phyloP scores from a whole-genome alignment of 1,140 invertebrate species.

The Scaptomyza graminum region DNA sequence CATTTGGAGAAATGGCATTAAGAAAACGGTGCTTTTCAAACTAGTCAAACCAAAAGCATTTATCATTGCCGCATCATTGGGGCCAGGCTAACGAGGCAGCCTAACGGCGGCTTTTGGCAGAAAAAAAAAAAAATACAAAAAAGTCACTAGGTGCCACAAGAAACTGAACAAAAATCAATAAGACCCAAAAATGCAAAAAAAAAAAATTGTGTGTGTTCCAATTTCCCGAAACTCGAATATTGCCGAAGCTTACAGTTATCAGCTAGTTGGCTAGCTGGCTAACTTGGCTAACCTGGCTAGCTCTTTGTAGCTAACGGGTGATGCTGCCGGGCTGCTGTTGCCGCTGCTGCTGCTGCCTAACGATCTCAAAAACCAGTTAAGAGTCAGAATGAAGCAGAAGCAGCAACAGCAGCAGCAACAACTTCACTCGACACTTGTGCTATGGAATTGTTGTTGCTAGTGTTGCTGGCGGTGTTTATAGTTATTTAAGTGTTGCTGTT shows the following conservation, averaged over 20 bases:
- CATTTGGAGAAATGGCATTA: conserved; percentile 6
- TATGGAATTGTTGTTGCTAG: conserved; percentile 30
- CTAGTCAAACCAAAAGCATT: conserved; percentile 18
- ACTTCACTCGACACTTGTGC: conserved; percentile 31
- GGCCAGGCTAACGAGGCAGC: conserved; percentile 41
- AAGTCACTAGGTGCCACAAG: conserved; percentile 14
- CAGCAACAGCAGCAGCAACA: conserved; percentile 5
- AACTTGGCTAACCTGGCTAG: background rate
- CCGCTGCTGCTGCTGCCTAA: conserved; percentile 36
- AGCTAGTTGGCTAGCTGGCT: conserved; percentile 16
- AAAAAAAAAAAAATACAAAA: conserved; percentile 15
- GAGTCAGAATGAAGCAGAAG: conserved; percentile 31
- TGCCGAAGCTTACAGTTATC: conserved; percentile 52
- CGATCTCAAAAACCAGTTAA: conserved; percentile 61
- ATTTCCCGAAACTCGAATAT: conserved; percentile 52
- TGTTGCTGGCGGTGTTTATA: conserved; percentile 26
- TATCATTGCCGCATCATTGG: conserved; percentile 41
- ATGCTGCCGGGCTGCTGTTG: conserved; percentile 21
- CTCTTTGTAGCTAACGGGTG: conserved; percentile 36
- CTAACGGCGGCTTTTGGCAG: conserved; percentile 42
- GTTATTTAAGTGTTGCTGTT: conserved; percentile 19
- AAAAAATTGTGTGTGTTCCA: conserved; percentile 41
- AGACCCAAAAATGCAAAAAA: conserved; percentile 35
- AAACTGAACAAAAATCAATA: conserved; percentile 49
- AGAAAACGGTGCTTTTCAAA: conserved; percentile 14